Conservation (phyloP, 2,797 vertebrate genomes). For the Aselliscus stoliczkanus region DNA sequence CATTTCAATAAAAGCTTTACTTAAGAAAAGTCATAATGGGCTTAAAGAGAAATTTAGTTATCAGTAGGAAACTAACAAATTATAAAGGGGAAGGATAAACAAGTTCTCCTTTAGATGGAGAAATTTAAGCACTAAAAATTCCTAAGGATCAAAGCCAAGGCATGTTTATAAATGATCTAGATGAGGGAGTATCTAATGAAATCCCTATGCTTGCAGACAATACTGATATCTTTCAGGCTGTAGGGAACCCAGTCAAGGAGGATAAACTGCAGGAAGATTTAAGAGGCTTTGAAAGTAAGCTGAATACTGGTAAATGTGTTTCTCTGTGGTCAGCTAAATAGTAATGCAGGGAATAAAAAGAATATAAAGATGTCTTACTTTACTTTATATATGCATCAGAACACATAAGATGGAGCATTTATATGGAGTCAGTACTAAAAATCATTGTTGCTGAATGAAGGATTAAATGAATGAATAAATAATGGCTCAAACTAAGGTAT, state of each 20-base stretch:
- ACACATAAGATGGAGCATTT: slow-evolving; percentile 26
- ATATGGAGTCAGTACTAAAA: slow-evolving; percentile 43
- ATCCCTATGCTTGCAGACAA: background rate
- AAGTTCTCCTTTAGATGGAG: background rate
- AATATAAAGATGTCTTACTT: slow-evolving; percentile 43
- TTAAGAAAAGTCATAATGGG: background rate
- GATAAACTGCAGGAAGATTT: slow-evolving; percentile 31
- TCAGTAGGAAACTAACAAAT: background rate
- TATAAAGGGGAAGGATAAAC: background rate
- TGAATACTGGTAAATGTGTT: slow-evolving; percentile 42
- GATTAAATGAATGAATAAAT: slow-evolving; percentile 56
- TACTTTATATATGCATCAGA: slow-evolving; percentile 35
- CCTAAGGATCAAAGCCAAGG: background rate
- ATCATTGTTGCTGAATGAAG: slow-evolving; percentile 52
- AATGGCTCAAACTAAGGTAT: slow-evolving; percentile 17
- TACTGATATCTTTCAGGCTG: background rate
- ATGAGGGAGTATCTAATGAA: background rate
- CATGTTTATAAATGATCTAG: background rate
- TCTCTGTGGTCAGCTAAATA: slow-evolving; percentile 63
- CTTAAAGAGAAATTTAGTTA: background rate
- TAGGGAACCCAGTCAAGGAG: background rate
- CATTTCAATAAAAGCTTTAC: background rate
- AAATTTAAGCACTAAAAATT: slow-evolving; percentile 1
- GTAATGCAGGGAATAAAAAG: slow-evolving; percentile 49
- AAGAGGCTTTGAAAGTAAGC: slow-evolving; percentile 43